Base-by-base conservation (phyloP, 2,113 vertebrate genomes). In the Seriola quinqueradiata region DNA sequence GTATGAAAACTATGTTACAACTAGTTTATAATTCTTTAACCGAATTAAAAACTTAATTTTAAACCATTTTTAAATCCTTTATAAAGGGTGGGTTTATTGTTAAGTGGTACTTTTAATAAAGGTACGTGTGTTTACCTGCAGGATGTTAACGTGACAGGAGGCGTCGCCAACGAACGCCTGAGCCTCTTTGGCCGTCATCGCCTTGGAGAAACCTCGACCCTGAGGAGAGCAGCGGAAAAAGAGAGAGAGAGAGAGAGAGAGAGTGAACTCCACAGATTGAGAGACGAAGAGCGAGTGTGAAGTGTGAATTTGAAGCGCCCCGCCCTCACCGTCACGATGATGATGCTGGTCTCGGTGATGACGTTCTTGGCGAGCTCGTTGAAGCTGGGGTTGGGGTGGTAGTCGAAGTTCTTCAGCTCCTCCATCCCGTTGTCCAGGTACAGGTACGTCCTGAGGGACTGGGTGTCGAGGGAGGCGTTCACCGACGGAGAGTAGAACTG, bases 181-280 rank as follows among this genome's bases (percentile, higher is more conserved):
- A 0, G 97, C 97, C 92, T 99, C 98, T 0, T 93, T 91, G 44
- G 95, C 95, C 0, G 97, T 98, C 97, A 98, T 99, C 1, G 97
- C 98, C 89, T 96, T 97, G 92, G 96, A 90, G 89, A 99, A 96
- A 38, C 98, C 97, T 77, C 89, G 95, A 67, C 98, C 98, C 98
- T 99, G 90, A 6, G 0, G 28, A 13, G 2, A 13, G 8, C 1
- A n/a, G 12, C n/a, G 16, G 9, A 36, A 12, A 66, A 21, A 44
- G 48, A 54, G 21, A 48, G 8, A 17, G n/a, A 19, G 11, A 66
- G n/a, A 66, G n/a, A 44, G 48, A 54, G 9, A 48, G 8, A 67
- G 23, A 5, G 34, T 28, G 55, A 55, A 13, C 1, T 40, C 4
- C 1, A 21, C 5, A 48, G 14, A 75, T 5, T 0, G 4, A 11